phyloP scores from a whole-genome alignment of 2,888 invertebrate genomes.

The Ophion slaviceki region DNA sequence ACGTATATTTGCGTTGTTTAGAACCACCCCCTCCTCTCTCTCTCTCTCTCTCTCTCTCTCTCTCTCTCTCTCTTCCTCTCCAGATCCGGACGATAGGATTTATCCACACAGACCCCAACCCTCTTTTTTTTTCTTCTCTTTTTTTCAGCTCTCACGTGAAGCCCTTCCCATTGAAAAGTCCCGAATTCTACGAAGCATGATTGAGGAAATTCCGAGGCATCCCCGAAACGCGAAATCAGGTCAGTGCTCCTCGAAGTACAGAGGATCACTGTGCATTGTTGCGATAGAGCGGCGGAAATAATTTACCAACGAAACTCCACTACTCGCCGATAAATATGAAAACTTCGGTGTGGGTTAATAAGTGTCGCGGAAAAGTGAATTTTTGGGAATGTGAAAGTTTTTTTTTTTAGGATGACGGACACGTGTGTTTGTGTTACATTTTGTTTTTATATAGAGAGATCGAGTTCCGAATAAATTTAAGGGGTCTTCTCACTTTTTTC shows the following conservation, averaged over 20 bases:
- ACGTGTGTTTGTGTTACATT: not conserved
- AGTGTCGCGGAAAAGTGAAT: not conserved
- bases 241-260: slow-evolving; percentile 48
- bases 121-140: slow-evolving; percentile 40
- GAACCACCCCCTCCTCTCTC: slow-evolving; percentile 22
- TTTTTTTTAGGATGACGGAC: too few species aligned
- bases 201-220: slow-evolving; percentile 36
- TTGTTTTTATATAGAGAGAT: not conserved
- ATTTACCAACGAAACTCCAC: not conserved
- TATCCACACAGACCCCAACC: slow-evolving; percentile 58
- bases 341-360: not conserved
- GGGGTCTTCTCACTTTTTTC: too few species aligned
- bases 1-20: slow-evolving; percentile 1
- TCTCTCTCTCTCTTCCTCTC: slow-evolving; percentile 48
- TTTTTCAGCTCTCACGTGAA: slow-evolving; percentile 49
- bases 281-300: not conserved
- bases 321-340: not conserved
- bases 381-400: not conserved
- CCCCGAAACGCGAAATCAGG: slow-evolving; percentile 47
- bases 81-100: slow-evolving; percentile 66
- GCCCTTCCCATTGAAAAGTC: slow-evolving; percentile 60
- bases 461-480: not conserved
- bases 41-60: slow-evolving; percentile 24
- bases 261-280: slow-evolving; percentile 17
- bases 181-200: slow-evolving; percentile 48